These are phyloP conservation scores for Psittacula echo DNA, from an alignment of 2,797 vertebrate genomes.

Conservation along the genomic window DNA sequence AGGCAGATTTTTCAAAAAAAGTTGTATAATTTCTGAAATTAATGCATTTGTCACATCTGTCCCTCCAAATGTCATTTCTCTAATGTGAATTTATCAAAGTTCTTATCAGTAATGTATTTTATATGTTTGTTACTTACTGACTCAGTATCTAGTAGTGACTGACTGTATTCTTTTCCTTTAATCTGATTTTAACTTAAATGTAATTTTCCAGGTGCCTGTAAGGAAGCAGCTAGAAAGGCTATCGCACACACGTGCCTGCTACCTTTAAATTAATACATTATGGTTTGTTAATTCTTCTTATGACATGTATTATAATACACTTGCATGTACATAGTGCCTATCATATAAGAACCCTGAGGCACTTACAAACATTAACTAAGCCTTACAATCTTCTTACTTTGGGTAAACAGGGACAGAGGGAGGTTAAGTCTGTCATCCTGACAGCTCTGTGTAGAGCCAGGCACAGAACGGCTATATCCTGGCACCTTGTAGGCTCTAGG, in stretches of 20 bases:
- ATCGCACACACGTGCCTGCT: background rate
- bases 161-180: conserved; percentile 6
- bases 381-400: conserved; percentile 70
- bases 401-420: conserved; percentile 68
- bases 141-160: background rate
- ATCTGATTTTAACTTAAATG: conserved; percentile 14
- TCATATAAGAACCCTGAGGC: conserved; percentile 49
- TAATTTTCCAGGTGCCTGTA: background rate
- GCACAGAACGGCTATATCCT: background rate
- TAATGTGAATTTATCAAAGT: background rate
- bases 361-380: conserved; percentile 66
- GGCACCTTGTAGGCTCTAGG: background rate
- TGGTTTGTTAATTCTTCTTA: conserved; percentile 59
- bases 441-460: conserved; percentile 48
- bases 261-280: conserved; percentile 49
- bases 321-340: background rate
- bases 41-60: background rate
- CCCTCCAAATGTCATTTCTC: background rate
- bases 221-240: conserved; percentile 1
- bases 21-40: background rate
- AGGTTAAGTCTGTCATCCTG: conserved; percentile 66
- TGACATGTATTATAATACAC: conserved; percentile 28
- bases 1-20: background rate
- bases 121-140: background rate
- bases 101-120: background rate